These are phyloP conservation scores for Lophius piscatorius DNA, from an alignment of 2,113 vertebrate species.

Conservation along the genomic window DNA sequence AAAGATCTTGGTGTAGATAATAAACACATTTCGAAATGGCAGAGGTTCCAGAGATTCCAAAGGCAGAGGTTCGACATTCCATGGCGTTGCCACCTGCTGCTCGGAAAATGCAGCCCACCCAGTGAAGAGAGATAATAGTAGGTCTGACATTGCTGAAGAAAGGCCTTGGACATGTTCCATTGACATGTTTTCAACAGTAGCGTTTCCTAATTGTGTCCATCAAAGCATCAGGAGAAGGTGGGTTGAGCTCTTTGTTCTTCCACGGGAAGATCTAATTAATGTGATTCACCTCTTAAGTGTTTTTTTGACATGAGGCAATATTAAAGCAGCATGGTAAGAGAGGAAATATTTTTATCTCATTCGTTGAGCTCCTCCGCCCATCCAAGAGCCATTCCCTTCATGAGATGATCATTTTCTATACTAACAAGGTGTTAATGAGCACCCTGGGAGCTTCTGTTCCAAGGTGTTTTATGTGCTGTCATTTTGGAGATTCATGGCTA, in stretches of 20 bases:
- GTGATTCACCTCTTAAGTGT: constrained; percentile 20
- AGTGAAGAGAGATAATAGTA: not conserved
- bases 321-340: constrained; percentile 30
- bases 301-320: constrained; percentile 10
- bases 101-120: constrained; percentile 7
- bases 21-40: too few species aligned
- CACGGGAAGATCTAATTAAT: constrained; percentile 19
- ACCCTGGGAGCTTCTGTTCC: constrained; percentile 54
- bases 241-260: constrained; percentile 10
- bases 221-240: constrained; percentile 11
- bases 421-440: constrained; percentile 62
- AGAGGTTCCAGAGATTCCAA: too few species aligned
- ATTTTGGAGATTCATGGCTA: constrained; percentile 30
- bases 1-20: too few species aligned
- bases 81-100: too few species aligned
- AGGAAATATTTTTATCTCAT: constrained; percentile 47
- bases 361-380: constrained; percentile 36
- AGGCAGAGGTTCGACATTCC: not conserved
- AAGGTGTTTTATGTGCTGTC: constrained; percentile 53
- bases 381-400: constrained; percentile 39
- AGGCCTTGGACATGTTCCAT: not conserved
- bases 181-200: not conserved
- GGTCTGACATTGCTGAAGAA: constrained; percentile 10
- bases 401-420: constrained; percentile 47
- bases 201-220: constrained; percentile 13